A percentile compares a stretch with the other conserved stretches of the same genome.
Evolutionary conservation across 2,888 invertebrate genomes (phyloP).

Genomic region (Dryadula phaetusa): DNA sequence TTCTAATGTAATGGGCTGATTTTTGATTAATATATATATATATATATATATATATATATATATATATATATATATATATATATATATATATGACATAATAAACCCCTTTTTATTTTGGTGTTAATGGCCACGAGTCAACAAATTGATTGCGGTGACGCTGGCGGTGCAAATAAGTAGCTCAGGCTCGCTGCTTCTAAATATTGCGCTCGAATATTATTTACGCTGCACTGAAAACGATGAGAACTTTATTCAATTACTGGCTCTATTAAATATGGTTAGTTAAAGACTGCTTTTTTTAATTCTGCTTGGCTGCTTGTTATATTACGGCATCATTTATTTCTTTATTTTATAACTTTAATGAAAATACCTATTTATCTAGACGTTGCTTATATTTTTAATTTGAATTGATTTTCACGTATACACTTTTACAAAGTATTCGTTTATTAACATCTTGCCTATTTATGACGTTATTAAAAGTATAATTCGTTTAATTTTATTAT

Average conservation of each 20-base stretch:
- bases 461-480: too few relatives aligned
- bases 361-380: not conserved
- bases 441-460: not conserved
- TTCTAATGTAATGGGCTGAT: not conserved
- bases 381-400: not conserved
- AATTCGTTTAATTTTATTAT: too few relatives aligned
- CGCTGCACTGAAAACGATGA: conserved; percentile 36
- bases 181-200: conserved; percentile 54
- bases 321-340: conserved; percentile 1
- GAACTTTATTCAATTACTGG: conserved; percentile 38
- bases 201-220: conserved; percentile 48
- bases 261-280: conserved; percentile 18
- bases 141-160: conserved; percentile 61
- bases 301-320: not conserved
- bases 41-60: too few relatives aligned
- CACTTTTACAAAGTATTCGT: not conserved
- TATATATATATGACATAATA: not conserved
- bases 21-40: too few relatives aligned
- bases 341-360: not conserved
- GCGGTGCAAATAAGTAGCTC: conserved; percentile 59
- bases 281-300: conserved; percentile 16
- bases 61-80: too few relatives aligned
- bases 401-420: not conserved
- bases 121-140: conserved; percentile 39
- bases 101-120: conserved; percentile 11